A percentile compares a stretch with the other conserved stretches of the same genome.
phyloP scores from a whole-genome alignment of 2,797 vertebrate species.

The Pterois miles region DNA sequence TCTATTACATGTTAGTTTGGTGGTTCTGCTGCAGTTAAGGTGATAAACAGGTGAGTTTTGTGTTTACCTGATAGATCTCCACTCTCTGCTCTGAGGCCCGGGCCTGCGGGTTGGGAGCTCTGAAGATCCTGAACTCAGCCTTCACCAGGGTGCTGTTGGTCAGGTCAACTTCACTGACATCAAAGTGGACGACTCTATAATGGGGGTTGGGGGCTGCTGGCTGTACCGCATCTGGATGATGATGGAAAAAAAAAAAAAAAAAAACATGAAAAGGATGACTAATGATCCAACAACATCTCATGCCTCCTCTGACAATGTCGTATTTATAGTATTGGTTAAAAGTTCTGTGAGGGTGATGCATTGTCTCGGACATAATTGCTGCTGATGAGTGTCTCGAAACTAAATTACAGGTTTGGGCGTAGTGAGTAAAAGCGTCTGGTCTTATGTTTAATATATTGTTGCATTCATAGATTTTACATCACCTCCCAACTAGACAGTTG shows the following conservation, averaged over 20 bases:
- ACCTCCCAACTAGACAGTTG: slow-evolving; percentile 25
- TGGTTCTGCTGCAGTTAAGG: background rate
- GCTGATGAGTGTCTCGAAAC: slow-evolving; percentile 48
- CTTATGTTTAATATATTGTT: slow-evolving; percentile 56
- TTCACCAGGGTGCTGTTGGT: slow-evolving; percentile 86
- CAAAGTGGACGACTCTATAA: slow-evolving; percentile 84
- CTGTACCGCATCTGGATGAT: slow-evolving; percentile 81
- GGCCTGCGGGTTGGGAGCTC: slow-evolving; percentile 84
- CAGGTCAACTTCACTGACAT: slow-evolving; percentile 81
- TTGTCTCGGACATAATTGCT: slow-evolving; percentile 65
- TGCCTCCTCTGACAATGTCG: background rate
- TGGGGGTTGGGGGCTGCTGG: slow-evolving; percentile 74
- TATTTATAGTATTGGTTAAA: slow-evolving; percentile 40
- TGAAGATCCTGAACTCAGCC: slow-evolving; percentile 87
- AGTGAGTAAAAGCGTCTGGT: slow-evolving; percentile 46
- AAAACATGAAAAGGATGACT: slow-evolving; percentile 18
- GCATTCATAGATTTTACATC: slow-evolving; percentile 29
- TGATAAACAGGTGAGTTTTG: background rate
- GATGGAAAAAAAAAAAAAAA: background rate
- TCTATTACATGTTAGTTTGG: background rate
- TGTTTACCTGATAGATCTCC: slow-evolving; percentile 85
- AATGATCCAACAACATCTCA: slow-evolving; percentile 12
- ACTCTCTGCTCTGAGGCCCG: slow-evolving; percentile 85
- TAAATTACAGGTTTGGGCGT: slow-evolving; percentile 51
- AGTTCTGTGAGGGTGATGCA: slow-evolving; percentile 47